phyloP scores from a whole-genome alignment of 2,797 vertebrate genomes.

The Anisognathus igniventris region DNA sequence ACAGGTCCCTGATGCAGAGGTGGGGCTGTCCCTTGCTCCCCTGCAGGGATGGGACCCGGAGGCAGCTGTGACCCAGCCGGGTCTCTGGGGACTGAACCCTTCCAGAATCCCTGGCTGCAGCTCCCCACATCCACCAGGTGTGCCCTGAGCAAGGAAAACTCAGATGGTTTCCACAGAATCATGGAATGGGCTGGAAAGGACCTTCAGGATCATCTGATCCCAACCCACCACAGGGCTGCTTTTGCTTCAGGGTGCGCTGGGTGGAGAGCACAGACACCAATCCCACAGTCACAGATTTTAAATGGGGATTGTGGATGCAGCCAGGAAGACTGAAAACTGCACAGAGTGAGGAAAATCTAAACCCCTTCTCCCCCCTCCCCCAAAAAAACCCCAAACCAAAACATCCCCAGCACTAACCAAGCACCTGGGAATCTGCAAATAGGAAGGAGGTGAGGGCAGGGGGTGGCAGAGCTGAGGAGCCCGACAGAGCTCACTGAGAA shows the following conservation, averaged over 20 bases:
- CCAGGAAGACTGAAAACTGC: background rate
- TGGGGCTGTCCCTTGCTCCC: background rate
- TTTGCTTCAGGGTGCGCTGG: background rate
- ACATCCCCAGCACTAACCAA: background rate
- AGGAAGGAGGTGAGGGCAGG: background rate
- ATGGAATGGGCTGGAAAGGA: background rate
- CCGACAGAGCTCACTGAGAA: conserved; percentile 10
- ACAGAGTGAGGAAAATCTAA: background rate
- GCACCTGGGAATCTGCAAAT: background rate
- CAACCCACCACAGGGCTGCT: background rate
- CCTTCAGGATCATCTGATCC: background rate
- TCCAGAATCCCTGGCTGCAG: rapidly evolving
- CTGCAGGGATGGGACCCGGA: background rate
- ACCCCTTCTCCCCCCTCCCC: rapidly evolving
- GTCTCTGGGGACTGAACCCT: background rate
- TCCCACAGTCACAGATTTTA: background rate
- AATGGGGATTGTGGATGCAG: background rate
- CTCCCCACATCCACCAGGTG: rapidly evolving
- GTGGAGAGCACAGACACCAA: no score
- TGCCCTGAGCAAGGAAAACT: background rate
- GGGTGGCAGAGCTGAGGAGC: background rate
- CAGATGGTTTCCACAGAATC: background rate
- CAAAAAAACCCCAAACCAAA: background rate
- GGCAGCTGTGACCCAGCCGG: background rate
- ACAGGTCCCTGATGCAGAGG: background rate